Evolutionary conservation across 2,113 vertebrate genomes (phyloP).

Genomic region (Daubentonia madagascariensis): DNA sequence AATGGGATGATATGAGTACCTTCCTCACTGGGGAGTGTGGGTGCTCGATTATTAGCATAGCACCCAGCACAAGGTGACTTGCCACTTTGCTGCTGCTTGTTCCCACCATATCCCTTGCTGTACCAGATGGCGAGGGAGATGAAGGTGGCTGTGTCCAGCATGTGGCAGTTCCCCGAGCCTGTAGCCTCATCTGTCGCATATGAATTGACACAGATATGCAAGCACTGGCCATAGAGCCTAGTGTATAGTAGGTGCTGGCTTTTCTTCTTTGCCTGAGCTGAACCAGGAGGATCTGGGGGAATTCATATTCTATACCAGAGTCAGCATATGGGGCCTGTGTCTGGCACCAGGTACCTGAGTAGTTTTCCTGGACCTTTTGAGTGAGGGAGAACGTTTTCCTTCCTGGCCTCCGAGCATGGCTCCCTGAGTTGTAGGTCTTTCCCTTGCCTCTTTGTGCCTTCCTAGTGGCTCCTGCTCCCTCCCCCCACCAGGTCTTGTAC

Average conservation of each 20-base stretch:
- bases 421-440: neutral
- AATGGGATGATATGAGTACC: neutral
- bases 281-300: neutral
- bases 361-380: neutral
- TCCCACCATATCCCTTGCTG: fast-evolving
- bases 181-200: neutral
- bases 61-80: no score
- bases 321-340: neutral
- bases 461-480: fast-evolving
- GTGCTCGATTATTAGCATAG: no score
- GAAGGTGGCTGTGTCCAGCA: neutral
- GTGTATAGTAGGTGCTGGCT: neutral
- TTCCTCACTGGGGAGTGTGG: neutral
- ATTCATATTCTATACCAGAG: neutral
- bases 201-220: neutral
- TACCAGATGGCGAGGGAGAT: neutral
- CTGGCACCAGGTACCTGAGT: neutral
- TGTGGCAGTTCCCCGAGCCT: neutral
- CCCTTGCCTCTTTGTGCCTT: neutral
- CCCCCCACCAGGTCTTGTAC: neutral
- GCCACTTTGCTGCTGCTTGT: neutral
- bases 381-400: neutral
- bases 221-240: neutral
- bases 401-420: neutral
- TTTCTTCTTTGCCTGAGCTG: neutral